Conservation (phyloP, 2,888 invertebrate species). For the Oxyscelio sp. region DNA sequence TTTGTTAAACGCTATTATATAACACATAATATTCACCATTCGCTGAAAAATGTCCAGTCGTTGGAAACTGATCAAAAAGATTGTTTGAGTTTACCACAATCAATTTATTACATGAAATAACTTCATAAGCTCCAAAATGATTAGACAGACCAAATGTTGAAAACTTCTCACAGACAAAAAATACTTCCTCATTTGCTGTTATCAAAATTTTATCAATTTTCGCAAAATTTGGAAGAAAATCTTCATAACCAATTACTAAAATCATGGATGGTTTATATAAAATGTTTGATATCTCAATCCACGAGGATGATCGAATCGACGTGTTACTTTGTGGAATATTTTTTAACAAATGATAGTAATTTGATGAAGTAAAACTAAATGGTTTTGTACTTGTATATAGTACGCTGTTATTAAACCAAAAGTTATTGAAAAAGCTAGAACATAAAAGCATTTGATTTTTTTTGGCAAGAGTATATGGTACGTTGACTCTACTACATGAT, state of each 20-base stretch:
- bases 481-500: slow-evolving; percentile 10
- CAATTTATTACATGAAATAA: neutral
- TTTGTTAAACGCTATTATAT: no score
- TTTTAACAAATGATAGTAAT: slow-evolving; percentile 5
- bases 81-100: slow-evolving; percentile 6
- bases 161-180: slow-evolving; percentile 11
- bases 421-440: neutral
- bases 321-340: no score
- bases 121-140: slow-evolving; percentile 22
- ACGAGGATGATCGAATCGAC: neutral
- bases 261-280: slow-evolving; percentile 31
- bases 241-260: slow-evolving; percentile 10
- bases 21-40: slow-evolving; percentile 2
- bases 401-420: neutral
- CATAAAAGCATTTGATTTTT: slow-evolving; percentile 22
- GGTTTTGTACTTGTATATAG: neutral
- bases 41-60: slow-evolving; percentile 14
- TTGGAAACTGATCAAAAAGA: slow-evolving; percentile 16
- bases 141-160: slow-evolving; percentile 11
- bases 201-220: slow-evolving; percentile 17
- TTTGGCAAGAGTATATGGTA: slow-evolving; percentile 21
- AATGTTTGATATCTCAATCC: slow-evolving; percentile 19
- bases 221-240: slow-evolving; percentile 14
- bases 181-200: slow-evolving; percentile 1
- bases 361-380: neutral